A percentile compares a stretch with the other conserved stretches of the same genome.
Evolutionary conservation across 2,113 vertebrate species (phyloP).

Genomic region (Naja naja): DNA sequence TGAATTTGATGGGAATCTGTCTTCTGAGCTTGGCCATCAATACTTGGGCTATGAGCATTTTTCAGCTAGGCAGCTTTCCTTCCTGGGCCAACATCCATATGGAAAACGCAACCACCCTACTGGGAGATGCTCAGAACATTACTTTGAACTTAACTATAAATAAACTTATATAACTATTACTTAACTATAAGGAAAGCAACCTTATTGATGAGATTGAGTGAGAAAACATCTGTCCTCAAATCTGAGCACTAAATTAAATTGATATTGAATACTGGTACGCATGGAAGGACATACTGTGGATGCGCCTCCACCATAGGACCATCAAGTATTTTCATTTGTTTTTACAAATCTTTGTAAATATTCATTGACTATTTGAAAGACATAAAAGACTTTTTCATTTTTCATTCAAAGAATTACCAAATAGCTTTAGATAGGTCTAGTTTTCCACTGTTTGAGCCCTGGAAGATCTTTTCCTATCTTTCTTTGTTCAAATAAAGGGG

Average conservation of each 20-base stretch:
- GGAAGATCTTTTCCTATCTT: neutral
- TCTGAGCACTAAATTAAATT: constrained; percentile 53
- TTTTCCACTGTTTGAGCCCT: neutral
- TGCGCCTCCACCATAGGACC: constrained; percentile 34
- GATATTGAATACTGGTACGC: constrained; percentile 17
- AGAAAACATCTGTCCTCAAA: constrained; percentile 51
- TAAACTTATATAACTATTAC: neutral
- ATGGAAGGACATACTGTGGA: constrained; percentile 29
- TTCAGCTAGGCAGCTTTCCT: constrained; percentile 83
- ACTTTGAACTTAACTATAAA: constrained; percentile 50
- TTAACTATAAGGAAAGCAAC: constrained; percentile 67
- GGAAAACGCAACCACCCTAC: constrained; percentile 71
- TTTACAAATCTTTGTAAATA: constrained; percentile 49
- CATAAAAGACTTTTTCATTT: constrained; percentile 33
- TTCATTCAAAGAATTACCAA: constrained; percentile 19
- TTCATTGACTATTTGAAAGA: constrained; percentile 30
- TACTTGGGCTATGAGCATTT: constrained; percentile 91
- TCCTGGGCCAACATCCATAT: constrained; percentile 79
- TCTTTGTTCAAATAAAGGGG: neutral
- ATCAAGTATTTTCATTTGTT: constrained; percentile 35
- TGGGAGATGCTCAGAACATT: constrained; percentile 58
- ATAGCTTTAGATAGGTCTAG: constrained; percentile 27
- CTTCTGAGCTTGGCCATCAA: constrained; percentile 91
- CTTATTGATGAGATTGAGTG: neutral
- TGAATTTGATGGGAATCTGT: constrained; percentile 91